Base-by-base conservation (phyloP, 2,113 vertebrate species). In the Thinocorus orbignyianus region DNA sequence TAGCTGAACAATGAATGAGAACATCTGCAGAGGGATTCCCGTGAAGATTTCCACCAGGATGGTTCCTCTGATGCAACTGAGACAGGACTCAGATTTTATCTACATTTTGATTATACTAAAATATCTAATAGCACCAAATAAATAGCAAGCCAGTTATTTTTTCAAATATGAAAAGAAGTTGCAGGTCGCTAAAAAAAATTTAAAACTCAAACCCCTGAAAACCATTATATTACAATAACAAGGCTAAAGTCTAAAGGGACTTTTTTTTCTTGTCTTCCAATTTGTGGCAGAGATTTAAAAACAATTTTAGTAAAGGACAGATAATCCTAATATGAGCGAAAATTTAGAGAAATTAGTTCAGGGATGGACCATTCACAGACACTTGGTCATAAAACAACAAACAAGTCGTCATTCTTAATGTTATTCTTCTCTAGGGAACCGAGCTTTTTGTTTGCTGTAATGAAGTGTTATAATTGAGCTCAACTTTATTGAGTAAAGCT, bases 391-490 rank as follows among this genome's bases (percentile, higher is more conserved):
- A 96, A 84, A 89, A 26, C 60, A 86, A 58, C 46, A 92, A 94
- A 93, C 49, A 88, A 85, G 54, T 94, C 3, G 0, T 94, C 88
- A 77, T 91, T 84, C 78, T 66, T 87, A 85, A 94, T 62, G 81
- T 37, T 92, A 85, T 85, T 91, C 37, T 87, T 72, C 95, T 94
- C 91, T 25, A 51, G 93, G 93, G 96, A 94, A 35, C 10, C 6
- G 26, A 69, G 44, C 15, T 69, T 89, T 93, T 92, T 96, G 83
- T 96, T 96, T 96, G 77, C 88, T 89, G 44, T 91, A 94, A 94
- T 85, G 91, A 95, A 82, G 61, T 95, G 72, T 73, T 96, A 46
- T 73, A 93, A 96, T 46, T 87, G 78, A 87, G 80, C 65, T 92
- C 64, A 71, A 41, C 65, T 91, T 91, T 52, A 81, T 49, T 91